These are phyloP conservation scores for Drosophila limbata DNA, from an alignment of 2,888 invertebrate genomes.

Conservation along the genomic window DNA sequence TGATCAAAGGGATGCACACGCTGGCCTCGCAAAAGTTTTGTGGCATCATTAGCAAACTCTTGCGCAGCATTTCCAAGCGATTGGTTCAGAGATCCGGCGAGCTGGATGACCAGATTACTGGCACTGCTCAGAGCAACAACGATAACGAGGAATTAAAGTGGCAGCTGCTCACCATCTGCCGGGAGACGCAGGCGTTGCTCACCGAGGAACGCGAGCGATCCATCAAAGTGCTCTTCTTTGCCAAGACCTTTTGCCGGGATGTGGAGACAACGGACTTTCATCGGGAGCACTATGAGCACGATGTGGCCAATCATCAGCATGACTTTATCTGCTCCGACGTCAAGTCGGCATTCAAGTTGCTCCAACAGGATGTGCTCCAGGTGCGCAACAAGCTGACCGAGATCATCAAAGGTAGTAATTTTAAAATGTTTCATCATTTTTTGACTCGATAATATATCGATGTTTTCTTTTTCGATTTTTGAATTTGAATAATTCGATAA, in stretches of 20 bases:
- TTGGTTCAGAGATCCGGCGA: constrained; percentile 86
- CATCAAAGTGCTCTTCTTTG: constrained; percentile 92
- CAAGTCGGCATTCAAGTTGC: constrained; percentile 87
- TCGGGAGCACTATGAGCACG: constrained; percentile 85
- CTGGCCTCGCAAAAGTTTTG: constrained; percentile 92
- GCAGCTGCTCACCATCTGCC: constrained; percentile 87
- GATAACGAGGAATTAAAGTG: constrained; percentile 83
- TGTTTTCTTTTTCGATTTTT: no score
- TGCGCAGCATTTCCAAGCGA: constrained; percentile 86
- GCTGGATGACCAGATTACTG: constrained; percentile 83
- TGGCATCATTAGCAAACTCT: constrained; percentile 86
- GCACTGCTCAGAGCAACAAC: constrained; percentile 74
- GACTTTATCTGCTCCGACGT: constrained; percentile 87
- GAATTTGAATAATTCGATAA: no score
- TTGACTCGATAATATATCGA: no score
- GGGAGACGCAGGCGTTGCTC: constrained; percentile 92
- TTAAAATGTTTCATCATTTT: no score
- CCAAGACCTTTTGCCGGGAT: constrained; percentile 90
- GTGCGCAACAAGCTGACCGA: constrained; percentile 85
- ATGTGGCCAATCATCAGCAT: constrained; percentile 82
- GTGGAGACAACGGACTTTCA: constrained; percentile 87
- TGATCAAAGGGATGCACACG: constrained; percentile 90
- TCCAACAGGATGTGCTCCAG: constrained; percentile 86
- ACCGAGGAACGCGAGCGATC: constrained; percentile 92
- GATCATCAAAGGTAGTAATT: constrained; percentile 78